Percentiles rank a stretch among this genome's conserved stretches.
Evolutionary conservation across 2,797 vertebrate species (phyloP).

Genomic region (Iguana delicatissima): DNA sequence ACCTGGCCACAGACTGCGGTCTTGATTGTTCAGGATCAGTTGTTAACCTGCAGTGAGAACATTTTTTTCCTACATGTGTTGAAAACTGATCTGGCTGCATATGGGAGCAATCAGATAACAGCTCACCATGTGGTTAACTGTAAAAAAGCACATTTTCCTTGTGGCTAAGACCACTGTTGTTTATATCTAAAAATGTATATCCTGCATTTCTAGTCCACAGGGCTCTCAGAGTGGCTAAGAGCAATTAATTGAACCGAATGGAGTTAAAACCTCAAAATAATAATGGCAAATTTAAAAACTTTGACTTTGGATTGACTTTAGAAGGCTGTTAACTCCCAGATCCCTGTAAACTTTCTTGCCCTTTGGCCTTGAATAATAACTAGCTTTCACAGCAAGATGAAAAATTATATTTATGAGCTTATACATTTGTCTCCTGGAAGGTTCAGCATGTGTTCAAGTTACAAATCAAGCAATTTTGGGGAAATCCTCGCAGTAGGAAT

Average conservation of each 20-base stretch:
- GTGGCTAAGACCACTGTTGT: background rate
- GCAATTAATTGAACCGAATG: too few relatives aligned
- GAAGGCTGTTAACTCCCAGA: background rate
- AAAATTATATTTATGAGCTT: background rate
- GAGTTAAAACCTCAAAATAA: background rate
- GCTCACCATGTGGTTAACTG: background rate
- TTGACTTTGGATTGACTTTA: background rate
- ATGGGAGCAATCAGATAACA: background rate
- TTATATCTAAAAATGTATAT: background rate
- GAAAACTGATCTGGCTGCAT: background rate
- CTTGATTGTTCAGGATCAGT: background rate
- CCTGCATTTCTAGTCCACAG: background rate
- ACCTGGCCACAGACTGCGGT: background rate
- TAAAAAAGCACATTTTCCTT: background rate
- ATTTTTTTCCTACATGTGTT: background rate
- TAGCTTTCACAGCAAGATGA: background rate
- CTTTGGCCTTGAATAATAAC: background rate
- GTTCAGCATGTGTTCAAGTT: background rate
- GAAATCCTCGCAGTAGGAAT: background rate
- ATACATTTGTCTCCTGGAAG: background rate
- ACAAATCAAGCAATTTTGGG: background rate
- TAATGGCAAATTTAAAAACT: too few relatives aligned
- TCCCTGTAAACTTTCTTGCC: background rate
- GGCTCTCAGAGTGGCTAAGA: background rate
- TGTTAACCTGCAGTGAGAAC: background rate